phyloP scores from a whole-genome alignment of 2,113 vertebrate genomes.

The Oncorhynchus tshawytscha region DNA sequence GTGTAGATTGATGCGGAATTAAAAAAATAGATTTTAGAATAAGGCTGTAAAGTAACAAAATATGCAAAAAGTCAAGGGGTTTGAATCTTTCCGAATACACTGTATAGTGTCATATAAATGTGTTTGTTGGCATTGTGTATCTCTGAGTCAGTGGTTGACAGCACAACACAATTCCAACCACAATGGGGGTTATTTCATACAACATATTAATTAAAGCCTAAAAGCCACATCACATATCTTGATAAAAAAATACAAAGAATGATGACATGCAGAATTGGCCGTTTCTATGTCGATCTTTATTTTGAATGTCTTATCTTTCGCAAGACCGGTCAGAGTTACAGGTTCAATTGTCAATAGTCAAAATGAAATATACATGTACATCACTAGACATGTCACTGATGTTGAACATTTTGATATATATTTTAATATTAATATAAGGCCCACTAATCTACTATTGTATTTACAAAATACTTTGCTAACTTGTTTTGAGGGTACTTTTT shows the following conservation, averaged over 20 bases:
- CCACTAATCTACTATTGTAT: slow-evolving; percentile 16
- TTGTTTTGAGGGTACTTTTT: neutral
- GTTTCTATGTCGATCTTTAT: neutral
- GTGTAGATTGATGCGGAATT: no score
- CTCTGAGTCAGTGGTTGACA: neutral
- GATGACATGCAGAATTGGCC: neutral
- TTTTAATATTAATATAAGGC: slow-evolving; percentile 6
- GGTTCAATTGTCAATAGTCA: slow-evolving; percentile 1
- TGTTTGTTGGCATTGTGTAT: neutral
- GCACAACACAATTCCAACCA: no score
- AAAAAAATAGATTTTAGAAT: no score
- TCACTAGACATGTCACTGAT: slow-evolving; percentile 2
- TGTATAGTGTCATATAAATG: no score
- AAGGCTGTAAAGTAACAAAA: no score
- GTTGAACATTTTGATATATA: neutral
- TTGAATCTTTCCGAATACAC: no score
- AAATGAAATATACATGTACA: slow-evolving; percentile 7
- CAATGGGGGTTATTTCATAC: no score
- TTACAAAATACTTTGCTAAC: slow-evolving; percentile 31
- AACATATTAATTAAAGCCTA: neutral
- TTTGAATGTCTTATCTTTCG: slow-evolving; percentile 2
- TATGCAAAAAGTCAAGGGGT: no score
- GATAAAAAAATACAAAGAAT: neutral
- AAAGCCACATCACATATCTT: neutral
- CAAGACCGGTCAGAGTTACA: neutral